These are phyloP conservation scores for Hypena proboscidalis DNA, from an alignment of 2,888 invertebrate species.

Conservation along the genomic window DNA sequence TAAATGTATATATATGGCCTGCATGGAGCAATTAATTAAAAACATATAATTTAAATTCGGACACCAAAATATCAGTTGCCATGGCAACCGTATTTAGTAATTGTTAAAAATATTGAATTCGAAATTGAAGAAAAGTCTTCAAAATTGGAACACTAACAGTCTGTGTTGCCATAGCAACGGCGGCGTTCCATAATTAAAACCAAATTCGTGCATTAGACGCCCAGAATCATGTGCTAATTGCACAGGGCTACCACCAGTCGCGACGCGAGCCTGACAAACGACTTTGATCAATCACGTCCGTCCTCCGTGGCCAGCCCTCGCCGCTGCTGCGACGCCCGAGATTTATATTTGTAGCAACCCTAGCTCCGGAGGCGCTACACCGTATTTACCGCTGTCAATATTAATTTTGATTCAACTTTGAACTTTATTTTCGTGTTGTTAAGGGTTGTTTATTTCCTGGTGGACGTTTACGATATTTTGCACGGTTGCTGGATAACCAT, in stretches of 20 bases:
- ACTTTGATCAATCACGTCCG: slow-evolving; percentile 82
- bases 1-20: no score
- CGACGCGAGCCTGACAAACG: slow-evolving; percentile 82
- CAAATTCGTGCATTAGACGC: slow-evolving; percentile 77
- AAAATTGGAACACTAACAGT: slow-evolving; percentile 17
- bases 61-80: no score
- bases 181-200: slow-evolving; percentile 68
- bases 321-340: slow-evolving; percentile 62
- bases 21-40: no score
- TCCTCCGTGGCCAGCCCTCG: slow-evolving; percentile 74
- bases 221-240: slow-evolving; percentile 81
- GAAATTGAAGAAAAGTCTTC: slow-evolving; percentile 5
- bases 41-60: no score
- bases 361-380: slow-evolving; percentile 62
- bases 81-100: neutral
- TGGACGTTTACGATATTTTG: slow-evolving; percentile 27
- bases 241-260: slow-evolving; percentile 73
- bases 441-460: slow-evolving; percentile 21
- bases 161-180: slow-evolving; percentile 41
- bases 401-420: slow-evolving; percentile 49
- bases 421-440: slow-evolving; percentile 36
- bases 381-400: slow-evolving; percentile 54
- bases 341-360: slow-evolving; percentile 70
- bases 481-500: slow-evolving; percentile 45
- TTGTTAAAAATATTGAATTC: neutral